Base-by-base conservation (phyloP, 2,888 invertebrate species). In the Folsomia candida region DNA sequence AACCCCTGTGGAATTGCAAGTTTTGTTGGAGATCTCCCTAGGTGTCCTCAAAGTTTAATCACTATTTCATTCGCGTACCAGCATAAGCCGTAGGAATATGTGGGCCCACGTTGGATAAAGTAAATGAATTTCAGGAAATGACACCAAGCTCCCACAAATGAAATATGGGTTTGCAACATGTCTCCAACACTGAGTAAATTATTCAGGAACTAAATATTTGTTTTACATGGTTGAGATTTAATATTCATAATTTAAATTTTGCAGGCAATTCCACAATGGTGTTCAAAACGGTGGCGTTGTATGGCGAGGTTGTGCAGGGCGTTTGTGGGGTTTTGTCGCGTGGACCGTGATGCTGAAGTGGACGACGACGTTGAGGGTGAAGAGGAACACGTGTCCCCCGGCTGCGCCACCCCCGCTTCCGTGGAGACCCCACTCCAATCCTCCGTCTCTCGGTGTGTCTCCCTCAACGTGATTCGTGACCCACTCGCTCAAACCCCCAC, bases 361-460 rank as follows among this genome's bases (percentile, higher is more conserved):
- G 84, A 84, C 73, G 83, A 82, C 73, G 88, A 89, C 76, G 89
- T 93, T 81, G 88, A 91, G 85, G 84, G 83, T 84, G 79, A 86
- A 68, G 80, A 80, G 62, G 79, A 80, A 60, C 78, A 78, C 60
- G 80, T 74, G 29, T 80, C 80, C 24, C 80, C 80, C 28, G 82
- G 82, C 24, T 84, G 82, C 79, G 83, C 83, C 28, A 85, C 85
- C 24, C 85, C 84, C 18, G 89, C 92, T 70, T 92, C 93, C 60
- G 89, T 91, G 72, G 94, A 94, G 84, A 94, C 94, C 73, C 92
- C 93, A 69, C 87, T 94, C 78, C 92, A 91, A 83, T 91, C 92
- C 83, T 89, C 91, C 71, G 91, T 92, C 76, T 93, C 93, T 63
- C 88, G 92, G 85, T 83, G 93, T 84, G 91, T 92, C 69, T 93